Evolutionary conservation across 2,113 vertebrate genomes (phyloP).

Genomic region (Odocoileus virginianus): DNA sequence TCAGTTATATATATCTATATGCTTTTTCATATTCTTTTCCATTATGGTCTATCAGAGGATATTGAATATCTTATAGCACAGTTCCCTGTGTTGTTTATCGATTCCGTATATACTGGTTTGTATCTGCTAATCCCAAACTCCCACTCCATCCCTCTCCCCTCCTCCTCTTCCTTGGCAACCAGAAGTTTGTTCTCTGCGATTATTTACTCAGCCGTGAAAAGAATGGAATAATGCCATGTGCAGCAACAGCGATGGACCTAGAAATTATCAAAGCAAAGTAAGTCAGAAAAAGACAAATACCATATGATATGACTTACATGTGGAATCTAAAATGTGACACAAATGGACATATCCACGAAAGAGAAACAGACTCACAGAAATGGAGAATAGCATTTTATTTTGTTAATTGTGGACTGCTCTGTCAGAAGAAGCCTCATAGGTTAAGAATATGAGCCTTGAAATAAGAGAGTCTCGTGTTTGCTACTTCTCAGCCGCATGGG

Average conservation of each 20-base stretch:
- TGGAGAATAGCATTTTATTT: not conserved
- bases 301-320: not conserved
- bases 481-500: not conserved
- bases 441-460: not conserved
- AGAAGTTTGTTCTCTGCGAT: not conserved
- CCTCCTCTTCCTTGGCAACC: not conserved
- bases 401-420: not conserved
- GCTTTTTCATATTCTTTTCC: not conserved
- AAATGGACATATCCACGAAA: not conserved
- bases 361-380: not conserved
- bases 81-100: not conserved
- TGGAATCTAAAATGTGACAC: not conserved
- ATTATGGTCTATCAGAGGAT: not conserved
- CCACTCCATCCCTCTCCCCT: not conserved
- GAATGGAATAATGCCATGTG: not conserved
- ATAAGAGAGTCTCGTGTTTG: not conserved
- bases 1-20: not conserved
- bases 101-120: not conserved
- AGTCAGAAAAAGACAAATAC: not conserved
- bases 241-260: not conserved
- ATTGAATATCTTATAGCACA: not conserved
- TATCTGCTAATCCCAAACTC: not conserved
- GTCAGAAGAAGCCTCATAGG: not conserved
- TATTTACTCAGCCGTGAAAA: not conserved
- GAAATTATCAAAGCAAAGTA: not conserved